Base-by-base conservation (phyloP, 2,888 invertebrate species). In the Hydriomena furcata region DNA sequence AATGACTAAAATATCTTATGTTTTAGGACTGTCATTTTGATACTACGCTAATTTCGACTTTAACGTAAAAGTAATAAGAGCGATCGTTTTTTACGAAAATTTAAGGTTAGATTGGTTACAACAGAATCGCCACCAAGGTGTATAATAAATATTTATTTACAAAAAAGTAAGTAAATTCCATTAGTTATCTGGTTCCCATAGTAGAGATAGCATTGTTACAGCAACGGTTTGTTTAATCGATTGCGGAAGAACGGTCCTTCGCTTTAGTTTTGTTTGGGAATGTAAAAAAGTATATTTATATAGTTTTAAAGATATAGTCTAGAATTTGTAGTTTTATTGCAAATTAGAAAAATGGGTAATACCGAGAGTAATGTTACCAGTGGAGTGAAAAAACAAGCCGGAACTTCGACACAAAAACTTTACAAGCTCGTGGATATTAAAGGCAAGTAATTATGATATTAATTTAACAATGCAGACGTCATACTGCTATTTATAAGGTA, bases 301-400 rank as follows among this genome's bases (percentile, higher is more conserved):
- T n/a, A 17, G 17, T 13, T 17, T 13, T 7, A 30, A 28, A 7
- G 24, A 17, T n/a, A 7, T 7, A 24, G 17, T n/a, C n/a, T n/a
- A n/a, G 17, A 2, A 17, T 17, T 17, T 17, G 17, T 17, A 17
- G 17, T 17, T 17, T 17, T 17, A 17, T 17, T 4, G 4, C 2
- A 4, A 17, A 17, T 24, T 11, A 24, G 1, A 13, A 40, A 24
- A 32, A 65, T 63, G 95, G 96, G 96, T 76, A 96, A 96, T 91
- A 95, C 95, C 1, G 95, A 96, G 71, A 95, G 95, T 69, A 96
- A 96, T 82, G 98, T 98, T 0, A 96, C 97, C 0, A 97, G 96
- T 81, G 98, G 97, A 31, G 98, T 99, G 10, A 99, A 98, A 81
- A 97, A 97, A 63, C 98, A 99, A 80, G 98, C 98, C 1, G 97